These are phyloP conservation scores for Lagopus leucura DNA, from an alignment of 2,113 vertebrate species.

Conservation along the genomic window DNA sequence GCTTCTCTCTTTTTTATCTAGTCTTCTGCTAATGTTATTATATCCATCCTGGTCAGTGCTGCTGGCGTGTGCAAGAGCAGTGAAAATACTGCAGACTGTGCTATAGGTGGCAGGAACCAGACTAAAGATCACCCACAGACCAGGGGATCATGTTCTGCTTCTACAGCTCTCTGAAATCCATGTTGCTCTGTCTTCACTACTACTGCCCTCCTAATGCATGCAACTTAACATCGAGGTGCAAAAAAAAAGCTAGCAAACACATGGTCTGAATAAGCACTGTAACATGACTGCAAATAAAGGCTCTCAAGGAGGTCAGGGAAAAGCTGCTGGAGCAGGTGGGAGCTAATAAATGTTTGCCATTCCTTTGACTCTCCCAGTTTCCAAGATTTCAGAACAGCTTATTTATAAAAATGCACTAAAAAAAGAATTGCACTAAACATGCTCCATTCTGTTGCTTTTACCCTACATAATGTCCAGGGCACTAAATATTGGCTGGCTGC, in stretches of 20 bases:
- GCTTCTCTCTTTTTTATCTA: not conserved
- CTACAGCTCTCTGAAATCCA: not conserved
- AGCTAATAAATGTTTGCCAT: not conserved
- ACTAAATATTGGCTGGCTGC: not conserved
- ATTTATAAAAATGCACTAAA: not conserved
- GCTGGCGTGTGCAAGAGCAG: not conserved
- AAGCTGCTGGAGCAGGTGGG: not conserved
- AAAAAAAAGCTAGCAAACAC: not conserved
- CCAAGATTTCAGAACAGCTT: not conserved
- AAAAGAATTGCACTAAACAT: not conserved
- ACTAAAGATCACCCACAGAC: not conserved
- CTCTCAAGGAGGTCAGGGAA: not conserved
- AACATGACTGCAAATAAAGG: not conserved
- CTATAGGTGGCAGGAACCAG: not conserved
- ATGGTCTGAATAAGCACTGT: not conserved
- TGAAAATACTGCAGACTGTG: not conserved
- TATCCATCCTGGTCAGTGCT: not conserved
- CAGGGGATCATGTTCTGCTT: not conserved
- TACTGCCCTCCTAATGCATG: not conserved
- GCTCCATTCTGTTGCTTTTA: rapidly evolving
- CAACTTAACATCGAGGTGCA: not conserved
- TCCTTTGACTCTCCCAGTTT: not conserved
- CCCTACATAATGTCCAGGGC: not conserved
- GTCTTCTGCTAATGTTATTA: not conserved
- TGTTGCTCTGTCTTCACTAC: not conserved